Evolutionary conservation across 2,888 invertebrate genomes (phyloP).

Genomic region (Aphodius sticticus): DNA sequence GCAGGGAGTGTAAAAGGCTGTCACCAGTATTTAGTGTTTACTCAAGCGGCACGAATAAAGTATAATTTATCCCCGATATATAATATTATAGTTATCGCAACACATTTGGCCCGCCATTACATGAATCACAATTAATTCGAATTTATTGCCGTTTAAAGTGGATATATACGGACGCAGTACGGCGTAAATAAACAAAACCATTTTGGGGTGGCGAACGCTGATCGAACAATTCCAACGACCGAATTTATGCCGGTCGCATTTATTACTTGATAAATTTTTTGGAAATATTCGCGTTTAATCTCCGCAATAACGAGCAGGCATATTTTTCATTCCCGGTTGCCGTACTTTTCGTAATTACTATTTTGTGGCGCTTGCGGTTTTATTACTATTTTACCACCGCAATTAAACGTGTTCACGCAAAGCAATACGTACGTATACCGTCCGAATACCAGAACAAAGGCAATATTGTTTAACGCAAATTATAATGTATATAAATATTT

Average conservation of each 20-base stretch:
- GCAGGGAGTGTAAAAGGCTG: not conserved
- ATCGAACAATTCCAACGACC: not conserved
- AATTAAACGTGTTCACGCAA: not conserved
- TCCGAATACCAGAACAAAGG: no score
- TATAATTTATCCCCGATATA: constrained; percentile 4
- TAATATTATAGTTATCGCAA: not conserved
- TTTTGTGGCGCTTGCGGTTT: not conserved
- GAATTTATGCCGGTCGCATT: not conserved
- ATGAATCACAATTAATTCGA: not conserved
- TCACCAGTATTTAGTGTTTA: not conserved
- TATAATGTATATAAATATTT: no score
- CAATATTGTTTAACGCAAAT: no score
- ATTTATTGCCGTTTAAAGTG: constrained; percentile 4
- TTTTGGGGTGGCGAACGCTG: not conserved
- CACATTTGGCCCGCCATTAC: not conserved
- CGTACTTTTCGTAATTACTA: not conserved
- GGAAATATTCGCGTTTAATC: not conserved
- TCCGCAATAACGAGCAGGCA: not conserved
- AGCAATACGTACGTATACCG: no score
- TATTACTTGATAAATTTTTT: not conserved
- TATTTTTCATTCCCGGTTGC: not conserved
- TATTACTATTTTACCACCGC: not conserved
- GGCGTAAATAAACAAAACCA: not conserved
- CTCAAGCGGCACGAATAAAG: not conserved
- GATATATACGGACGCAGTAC: not conserved